Base-by-base conservation (phyloP, 2,113 vertebrate genomes). In the Fregata magnificens region DNA sequence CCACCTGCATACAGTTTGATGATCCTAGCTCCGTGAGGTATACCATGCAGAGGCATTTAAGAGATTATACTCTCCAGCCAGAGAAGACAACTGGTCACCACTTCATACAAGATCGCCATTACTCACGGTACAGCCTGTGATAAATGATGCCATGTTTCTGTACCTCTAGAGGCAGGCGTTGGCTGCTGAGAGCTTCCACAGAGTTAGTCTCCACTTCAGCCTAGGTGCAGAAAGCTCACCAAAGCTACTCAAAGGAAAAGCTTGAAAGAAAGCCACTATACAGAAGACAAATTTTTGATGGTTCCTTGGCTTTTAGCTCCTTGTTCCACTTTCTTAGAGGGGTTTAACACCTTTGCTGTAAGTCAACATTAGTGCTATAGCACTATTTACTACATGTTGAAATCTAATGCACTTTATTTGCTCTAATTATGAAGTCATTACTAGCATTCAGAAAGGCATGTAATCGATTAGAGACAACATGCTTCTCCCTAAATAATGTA, bases 11-110 rank as follows among this genome's bases (percentile, higher is more conserved):
- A 71, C 13, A 86, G 24, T 18, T 50, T 15, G 53, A 71, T 42
- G 69, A 36, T 26, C 2, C 0, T 4, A 65, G 34, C 22, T 32
- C 40, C 0, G 0, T 0, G 4, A 3, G 0, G 22, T 3, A 8
- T 20, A 22, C 26, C 50, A 49, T 0, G 0, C 63, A 65, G 44
- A 50, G 31, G 34, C 17, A 32, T 38, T 83, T 32, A 66, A 77
- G 38, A 66, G 89, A 38, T 69, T 6, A n/a, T 1, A 45, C 20
- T n/a, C 56, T 55, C 52, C 44, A 90, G 62, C 4, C 16, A 94
- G 49, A 91, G n/a, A 29, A 59, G 24, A 11, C n/a, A 80, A 50
- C 1, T 3, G 42, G 38, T 50, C 53, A 88, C 44, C 29, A 10
- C 11, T 50, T 9, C 2, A 1, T 66, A 53, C 31, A 82, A 44